Evolutionary conservation across 2,888 invertebrate genomes (phyloP), one percentile per base, ranked within the genome.

Genomic region (Pollenia angustigena): DNA sequence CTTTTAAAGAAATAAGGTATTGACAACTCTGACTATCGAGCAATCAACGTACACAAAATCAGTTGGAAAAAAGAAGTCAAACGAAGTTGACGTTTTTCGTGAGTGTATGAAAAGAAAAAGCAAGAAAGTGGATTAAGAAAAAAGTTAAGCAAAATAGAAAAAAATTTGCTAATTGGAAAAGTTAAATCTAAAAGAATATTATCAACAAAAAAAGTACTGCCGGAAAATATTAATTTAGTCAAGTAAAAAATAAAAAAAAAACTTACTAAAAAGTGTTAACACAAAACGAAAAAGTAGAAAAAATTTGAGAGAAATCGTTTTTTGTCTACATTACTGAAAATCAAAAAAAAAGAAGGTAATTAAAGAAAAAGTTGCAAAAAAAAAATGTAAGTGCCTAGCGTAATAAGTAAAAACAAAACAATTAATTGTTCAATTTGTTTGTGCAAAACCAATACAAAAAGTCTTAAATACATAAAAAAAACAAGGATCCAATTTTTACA

Each of bases 41-140:
- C 69, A 66, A 76, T 56, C 79, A 78, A 85, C 82, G 85, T 82
- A 85, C 79, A 82, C 86, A 86, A 86, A 86, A 83, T 83, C 81
- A 87, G 83, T 87, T 83, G 83, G 76, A 83, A 83, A 86, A 81
- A 81, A 87, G 75, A 83, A 87, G 86, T 87, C 86, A 76, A 50
- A 71, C 32, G 52, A 64, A 76, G 71, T 83, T 86, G 60, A 60
- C 76, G 83, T 64, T 81, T 76, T 54, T 52, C 46, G 83, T 83
- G 64, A 71, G 69, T 78, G 81, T 66, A 52, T 69, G 14, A 23
- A 6, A 56, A 78, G 18, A 16, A 75, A 69, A 58, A 48, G 16
- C 18, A n/a, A 32, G 56, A 81, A 78, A 75, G 64, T 66, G 52
- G 46, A 75, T 68, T 71, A 72, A 42, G 42, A 76, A 71, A 72